Evolutionary conservation across 2,797 vertebrate genomes (phyloP).

Genomic region (Enteromius treurensis): DNA sequence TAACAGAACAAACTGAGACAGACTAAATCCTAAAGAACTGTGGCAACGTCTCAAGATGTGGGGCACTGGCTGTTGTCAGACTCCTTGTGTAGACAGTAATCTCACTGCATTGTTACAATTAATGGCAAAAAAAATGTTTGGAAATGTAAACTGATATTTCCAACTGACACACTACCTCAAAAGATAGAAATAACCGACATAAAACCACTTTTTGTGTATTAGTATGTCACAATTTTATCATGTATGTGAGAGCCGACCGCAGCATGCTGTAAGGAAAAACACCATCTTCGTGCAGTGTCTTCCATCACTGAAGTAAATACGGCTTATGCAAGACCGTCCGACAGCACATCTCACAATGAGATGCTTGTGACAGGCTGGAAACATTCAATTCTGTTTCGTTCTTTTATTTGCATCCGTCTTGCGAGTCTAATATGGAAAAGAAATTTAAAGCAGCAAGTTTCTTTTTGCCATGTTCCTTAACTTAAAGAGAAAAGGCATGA

Average conservation of each 20-base stretch:
- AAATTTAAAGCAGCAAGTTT: neutral
- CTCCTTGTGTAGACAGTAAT: too few species aligned
- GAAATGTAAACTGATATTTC: too few species aligned
- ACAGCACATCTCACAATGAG: conserved; percentile 43
- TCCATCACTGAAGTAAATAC: conserved; percentile 31
- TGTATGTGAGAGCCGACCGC: conserved; percentile 26
- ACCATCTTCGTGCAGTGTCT: conserved; percentile 26
- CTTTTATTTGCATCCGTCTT: conserved; percentile 12
- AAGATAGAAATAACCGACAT: too few species aligned
- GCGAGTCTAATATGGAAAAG: neutral
- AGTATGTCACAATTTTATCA: conserved; percentile 27
- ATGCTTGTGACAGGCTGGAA: conserved; percentile 32
- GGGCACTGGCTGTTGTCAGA: too few species aligned
- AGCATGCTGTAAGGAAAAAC: conserved; percentile 37
- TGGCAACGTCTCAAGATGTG: too few species aligned
- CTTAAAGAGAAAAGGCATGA: neutral
- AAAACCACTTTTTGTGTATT: neutral
- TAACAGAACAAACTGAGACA: too few species aligned
- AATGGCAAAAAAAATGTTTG: too few species aligned
- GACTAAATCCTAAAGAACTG: too few species aligned
- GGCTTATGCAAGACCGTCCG: conserved; percentile 26
- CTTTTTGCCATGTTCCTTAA: neutral
- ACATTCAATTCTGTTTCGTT: conserved; percentile 34
- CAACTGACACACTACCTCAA: too few species aligned
- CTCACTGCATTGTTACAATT: too few species aligned